Evolutionary conservation across 2,113 vertebrate genomes (phyloP).

Genomic region (Alethe diademata): DNA sequence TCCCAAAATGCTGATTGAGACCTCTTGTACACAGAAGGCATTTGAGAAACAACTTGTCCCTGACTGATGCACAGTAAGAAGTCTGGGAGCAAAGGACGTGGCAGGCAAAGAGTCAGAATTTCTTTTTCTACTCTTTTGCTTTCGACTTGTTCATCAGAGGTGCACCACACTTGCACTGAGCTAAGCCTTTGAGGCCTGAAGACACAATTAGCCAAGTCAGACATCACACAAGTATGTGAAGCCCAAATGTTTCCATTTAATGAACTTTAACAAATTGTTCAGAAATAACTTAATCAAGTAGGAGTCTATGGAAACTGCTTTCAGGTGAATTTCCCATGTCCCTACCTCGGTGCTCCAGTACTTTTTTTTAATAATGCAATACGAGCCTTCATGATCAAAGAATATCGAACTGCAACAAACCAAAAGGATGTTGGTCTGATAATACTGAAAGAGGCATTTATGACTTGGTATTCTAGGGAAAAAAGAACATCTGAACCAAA

Average conservation of each 20-base stretch:
- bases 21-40: neutral
- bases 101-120: neutral
- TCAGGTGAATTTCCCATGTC: constrained; percentile 7
- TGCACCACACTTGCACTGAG: neutral
- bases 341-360: constrained; percentile 7
- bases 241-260: neutral
- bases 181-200: neutral
- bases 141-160: neutral
- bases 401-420: constrained; percentile 18
- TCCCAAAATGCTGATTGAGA: neutral
- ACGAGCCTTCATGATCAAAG: constrained; percentile 61
- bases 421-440: neutral
- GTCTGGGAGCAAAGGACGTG: neutral
- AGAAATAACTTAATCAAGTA: constrained; percentile 43
- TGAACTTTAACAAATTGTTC: constrained; percentile 23
- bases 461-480: neutral
- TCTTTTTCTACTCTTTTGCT: neutral
- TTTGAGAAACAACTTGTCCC: neutral
- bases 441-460: neutral
- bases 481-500: neutral
- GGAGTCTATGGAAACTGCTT: constrained; percentile 33
- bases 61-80: neutral
- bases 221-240: neutral
- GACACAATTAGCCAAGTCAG: neutral
- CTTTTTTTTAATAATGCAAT: constrained; percentile 69